These are phyloP conservation scores for Elgaria multicarinata DNA, from an alignment of 2,113 vertebrate species.

Conservation along the genomic window DNA sequence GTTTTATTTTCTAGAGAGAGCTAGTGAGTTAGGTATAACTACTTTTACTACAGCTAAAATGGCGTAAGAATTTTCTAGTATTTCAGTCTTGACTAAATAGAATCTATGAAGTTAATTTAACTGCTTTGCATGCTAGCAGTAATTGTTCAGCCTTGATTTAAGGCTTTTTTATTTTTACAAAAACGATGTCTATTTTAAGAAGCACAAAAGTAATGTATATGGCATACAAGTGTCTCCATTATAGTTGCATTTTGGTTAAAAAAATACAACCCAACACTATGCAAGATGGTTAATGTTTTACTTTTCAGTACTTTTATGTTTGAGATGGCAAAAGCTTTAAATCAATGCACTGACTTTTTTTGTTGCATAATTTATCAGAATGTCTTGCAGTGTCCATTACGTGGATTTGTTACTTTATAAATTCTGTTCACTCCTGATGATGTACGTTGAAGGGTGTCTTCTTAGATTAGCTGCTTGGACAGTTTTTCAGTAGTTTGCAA, in stretches of 20 bases:
- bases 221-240: background rate
- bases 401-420: background rate
- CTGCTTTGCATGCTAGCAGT: background rate
- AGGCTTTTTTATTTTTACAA: background rate
- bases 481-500: background rate
- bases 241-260: background rate
- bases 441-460: background rate
- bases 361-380: conserved; percentile 26
- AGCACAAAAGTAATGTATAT: background rate
- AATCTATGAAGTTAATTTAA: background rate
- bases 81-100: background rate
- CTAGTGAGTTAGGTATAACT: background rate
- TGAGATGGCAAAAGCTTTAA: conserved; percentile 53
- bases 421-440: background rate
- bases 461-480: background rate
- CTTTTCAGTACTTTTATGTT: conserved; percentile 27
- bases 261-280: background rate
- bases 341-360: conserved; percentile 58
- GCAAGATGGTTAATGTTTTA: conserved; percentile 58
- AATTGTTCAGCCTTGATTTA: background rate
- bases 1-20: background rate
- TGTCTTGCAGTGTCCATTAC: conserved; percentile 8
- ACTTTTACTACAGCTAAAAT: background rate
- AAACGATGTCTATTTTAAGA: background rate
- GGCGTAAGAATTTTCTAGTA: background rate